Conservation (phyloP, 2,797 vertebrate species). For the Silurus lanzhouensis region DNA sequence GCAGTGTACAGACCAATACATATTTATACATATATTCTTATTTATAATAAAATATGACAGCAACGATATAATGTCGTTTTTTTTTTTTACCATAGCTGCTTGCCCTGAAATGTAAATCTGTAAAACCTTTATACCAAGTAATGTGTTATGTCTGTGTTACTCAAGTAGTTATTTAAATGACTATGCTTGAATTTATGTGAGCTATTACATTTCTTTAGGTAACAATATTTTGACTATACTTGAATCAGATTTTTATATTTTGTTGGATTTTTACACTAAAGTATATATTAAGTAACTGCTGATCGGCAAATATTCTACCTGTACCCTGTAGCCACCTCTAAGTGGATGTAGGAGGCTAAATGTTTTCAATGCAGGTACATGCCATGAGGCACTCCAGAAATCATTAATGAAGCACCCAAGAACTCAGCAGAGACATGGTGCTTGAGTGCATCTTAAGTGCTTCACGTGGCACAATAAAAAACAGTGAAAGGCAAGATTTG, state of each 20-base stretch:
- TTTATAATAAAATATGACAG: neutral
- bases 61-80: neutral
- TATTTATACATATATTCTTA: neutral
- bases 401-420: conserved; percentile 65
- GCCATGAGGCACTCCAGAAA: conserved; percentile 53
- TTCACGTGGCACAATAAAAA: conserved; percentile 57
- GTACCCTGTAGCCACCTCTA: conserved; percentile 2
- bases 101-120: conserved; percentile 1
- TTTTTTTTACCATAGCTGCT: neutral
- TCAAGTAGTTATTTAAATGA: neutral
- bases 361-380: conserved; percentile 39
- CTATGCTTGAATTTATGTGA: neutral
- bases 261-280: neutral
- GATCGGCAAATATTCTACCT: neutral
- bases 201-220: neutral
- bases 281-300: neutral
- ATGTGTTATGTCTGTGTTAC: neutral
- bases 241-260: neutral
- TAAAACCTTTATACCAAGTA: neutral
- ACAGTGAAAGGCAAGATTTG: conserved; percentile 61
- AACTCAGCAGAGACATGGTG: conserved; percentile 36
- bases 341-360: conserved; percentile 9
- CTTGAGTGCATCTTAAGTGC: conserved; percentile 68
- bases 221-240: neutral
- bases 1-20: neutral